Base-by-base conservation (phyloP, 2,888 invertebrate genomes). In the Thalpophila matura region DNA sequence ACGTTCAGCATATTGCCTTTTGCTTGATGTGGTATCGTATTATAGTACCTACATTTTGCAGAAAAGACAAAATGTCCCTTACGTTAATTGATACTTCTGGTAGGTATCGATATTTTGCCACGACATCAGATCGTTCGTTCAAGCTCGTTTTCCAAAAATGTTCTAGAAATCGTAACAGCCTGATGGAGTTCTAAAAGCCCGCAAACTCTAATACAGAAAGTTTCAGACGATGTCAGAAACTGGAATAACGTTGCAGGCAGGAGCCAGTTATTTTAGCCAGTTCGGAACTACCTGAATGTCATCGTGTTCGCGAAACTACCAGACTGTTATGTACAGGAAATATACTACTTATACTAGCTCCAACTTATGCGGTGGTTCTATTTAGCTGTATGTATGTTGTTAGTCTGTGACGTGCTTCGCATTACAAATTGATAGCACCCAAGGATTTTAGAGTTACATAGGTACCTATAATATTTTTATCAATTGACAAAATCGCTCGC, bases 231-330 rank as follows among this genome's bases (percentile, higher is more conserved):
- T 56, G 73, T 56, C 67, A 53, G 55, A 35, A 22, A 42, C 54
- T 47, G 42, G 49, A 29, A 51, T 42, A 61, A 20, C 35, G 38
- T 49, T 42, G 26, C 22, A 5, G 18, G 40, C 18, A 40, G 40
- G 7, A 63, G 22, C 56, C 16, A 56, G 70, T 61, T 70, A 70
- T 59, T 70, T 72, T 49, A 53, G 61, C 55, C 35, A 40, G 68
- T 46, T 45, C 4, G 12, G 7, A 70, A 70, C 60, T 66, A 66
- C 66, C 61, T 72, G 67, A 35, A 71, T 67, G 70, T 67, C 70
- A 67, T 49, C 55, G 35, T 38, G 42, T 60, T 20, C 45, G 10
- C 22, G 29, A 43, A 53, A 51, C 53, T 66, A 51, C 2, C 33
- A 24, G 22, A 20, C 37, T 51, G 50, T 49, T 45, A 26, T 46